Evolutionary conservation across 1,140 invertebrate genomes (phyloP).

Genomic region (Neuroterus valhalla): DNA sequence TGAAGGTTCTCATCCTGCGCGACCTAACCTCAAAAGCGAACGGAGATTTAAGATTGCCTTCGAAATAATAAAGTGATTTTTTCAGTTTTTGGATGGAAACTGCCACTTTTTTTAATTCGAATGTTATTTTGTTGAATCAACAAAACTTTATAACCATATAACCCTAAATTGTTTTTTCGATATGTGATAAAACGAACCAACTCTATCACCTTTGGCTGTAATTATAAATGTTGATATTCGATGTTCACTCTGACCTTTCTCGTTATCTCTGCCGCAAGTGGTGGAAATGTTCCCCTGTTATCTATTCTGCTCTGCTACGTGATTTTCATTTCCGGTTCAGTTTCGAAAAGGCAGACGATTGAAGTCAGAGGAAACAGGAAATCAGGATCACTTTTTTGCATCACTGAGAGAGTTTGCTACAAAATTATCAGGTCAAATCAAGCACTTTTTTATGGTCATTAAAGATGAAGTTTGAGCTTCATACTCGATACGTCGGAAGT

Average conservation of each 20-base stretch:
- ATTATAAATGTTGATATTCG: not conserved
- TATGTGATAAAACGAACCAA: not conserved
- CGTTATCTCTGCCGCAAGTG: not conserved
- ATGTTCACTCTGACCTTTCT: not conserved
- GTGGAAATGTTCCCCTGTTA: slow-evolving; percentile 2
- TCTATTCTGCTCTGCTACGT: not conserved
- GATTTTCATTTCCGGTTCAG: slow-evolving; percentile 20
- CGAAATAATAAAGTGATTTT: too few relatives aligned
- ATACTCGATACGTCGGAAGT: slow-evolving; percentile 44
- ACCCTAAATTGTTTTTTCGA: too few relatives aligned
- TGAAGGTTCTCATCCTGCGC: too few relatives aligned
- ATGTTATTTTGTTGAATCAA: too few relatives aligned
- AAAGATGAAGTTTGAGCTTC: slow-evolving; percentile 40
- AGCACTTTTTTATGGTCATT: slow-evolving; percentile 43
- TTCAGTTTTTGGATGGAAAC: too few relatives aligned
- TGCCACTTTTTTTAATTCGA: too few relatives aligned
- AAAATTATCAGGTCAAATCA: slow-evolving; percentile 53
- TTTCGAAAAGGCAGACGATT: slow-evolving; percentile 17
- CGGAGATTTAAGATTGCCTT: too few relatives aligned
- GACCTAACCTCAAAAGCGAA: too few relatives aligned
- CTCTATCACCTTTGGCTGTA: not conserved
- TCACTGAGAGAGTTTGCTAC: not conserved
- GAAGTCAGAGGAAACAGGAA: slow-evolving; percentile 35
- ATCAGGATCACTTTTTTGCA: slow-evolving; percentile 40
- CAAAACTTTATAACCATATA: too few relatives aligned